phyloP scores from a whole-genome alignment of 2,888 invertebrate species.

The Andrena camellia region DNA sequence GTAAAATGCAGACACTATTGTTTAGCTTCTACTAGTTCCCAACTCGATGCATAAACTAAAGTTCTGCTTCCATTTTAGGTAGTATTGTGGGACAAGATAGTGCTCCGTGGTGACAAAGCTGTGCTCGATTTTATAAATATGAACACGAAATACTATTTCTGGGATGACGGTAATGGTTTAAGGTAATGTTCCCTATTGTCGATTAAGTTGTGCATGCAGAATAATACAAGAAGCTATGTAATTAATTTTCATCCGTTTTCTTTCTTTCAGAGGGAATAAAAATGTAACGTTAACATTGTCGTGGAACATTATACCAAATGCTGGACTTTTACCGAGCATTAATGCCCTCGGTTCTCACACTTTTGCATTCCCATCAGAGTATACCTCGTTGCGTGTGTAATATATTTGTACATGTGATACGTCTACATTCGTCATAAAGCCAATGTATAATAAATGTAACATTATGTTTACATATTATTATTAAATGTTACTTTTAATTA shows the following conservation, averaged over 20 bases:
- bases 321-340: constrained; percentile 96
- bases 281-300: constrained; percentile 98
- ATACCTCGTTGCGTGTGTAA: constrained; percentile 89
- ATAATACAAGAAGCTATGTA: background rate
- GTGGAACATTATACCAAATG: constrained; percentile 99
- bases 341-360: constrained; percentile 93
- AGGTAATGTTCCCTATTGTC: constrained; percentile 87
- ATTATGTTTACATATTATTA: constrained; percentile 53
- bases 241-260: constrained; percentile 2
- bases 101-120: constrained; percentile 97
- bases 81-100: constrained; percentile 99
- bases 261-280: constrained; percentile 91
- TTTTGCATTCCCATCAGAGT: constrained; percentile 96
- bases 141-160: constrained; percentile 99
- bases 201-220: background rate
- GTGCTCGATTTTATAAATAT: constrained; percentile 96
- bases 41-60: background rate
- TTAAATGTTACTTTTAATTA: constrained; percentile 14
- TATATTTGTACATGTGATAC: constrained; percentile 56
- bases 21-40: constrained; percentile 9
- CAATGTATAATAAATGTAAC: constrained; percentile 64
- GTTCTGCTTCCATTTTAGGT: constrained; percentile 86
- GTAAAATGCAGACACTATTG: constrained; percentile 75
- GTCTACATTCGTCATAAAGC: constrained; percentile 58
- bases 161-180: constrained; percentile 99